Evolutionary conservation across 1,140 invertebrate genomes (phyloP).

Genomic region (Antheraea pernyi): DNA sequence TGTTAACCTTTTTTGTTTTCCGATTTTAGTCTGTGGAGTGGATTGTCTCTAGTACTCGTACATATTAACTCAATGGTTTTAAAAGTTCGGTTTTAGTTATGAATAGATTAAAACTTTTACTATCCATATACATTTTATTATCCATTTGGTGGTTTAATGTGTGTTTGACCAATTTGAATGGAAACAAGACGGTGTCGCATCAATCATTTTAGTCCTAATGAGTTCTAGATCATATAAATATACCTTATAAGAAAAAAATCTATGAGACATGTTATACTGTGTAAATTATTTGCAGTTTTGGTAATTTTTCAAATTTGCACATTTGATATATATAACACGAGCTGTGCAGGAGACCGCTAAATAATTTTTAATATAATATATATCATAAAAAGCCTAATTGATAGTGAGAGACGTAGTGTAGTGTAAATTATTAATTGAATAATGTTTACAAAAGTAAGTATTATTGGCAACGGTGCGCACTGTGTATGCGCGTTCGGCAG

Average conservation of each 20-base stretch:
- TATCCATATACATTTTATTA: not conserved
- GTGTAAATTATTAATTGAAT: slow-evolving; percentile 57
- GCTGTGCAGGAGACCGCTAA: slow-evolving; percentile 42
- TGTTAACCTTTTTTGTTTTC: not conserved
- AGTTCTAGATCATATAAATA: slow-evolving; percentile 79
- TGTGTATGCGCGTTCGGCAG: slow-evolving; percentile 25
- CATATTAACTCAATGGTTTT: not conserved
- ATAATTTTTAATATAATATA: slow-evolving; percentile 58
- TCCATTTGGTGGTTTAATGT: not conserved
- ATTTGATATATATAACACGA: slow-evolving; percentile 31
- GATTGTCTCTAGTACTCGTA: not conserved
- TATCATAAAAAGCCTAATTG: slow-evolving; percentile 62
- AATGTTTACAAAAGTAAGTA: slow-evolving; percentile 44
- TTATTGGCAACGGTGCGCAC: slow-evolving; percentile 31
- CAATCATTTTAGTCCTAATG: slow-evolving; percentile 52
- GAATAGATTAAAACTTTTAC: not conserved
- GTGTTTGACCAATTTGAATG: not conserved
- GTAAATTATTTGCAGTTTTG: slow-evolving; percentile 4
- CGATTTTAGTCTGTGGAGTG: not conserved
- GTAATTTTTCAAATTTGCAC: slow-evolving; percentile 22
- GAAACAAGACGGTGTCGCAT: slow-evolving; percentile 18
- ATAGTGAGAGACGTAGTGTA: slow-evolving; percentile 74
- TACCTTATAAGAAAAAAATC: slow-evolving; percentile 47
- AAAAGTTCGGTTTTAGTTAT: not conserved
- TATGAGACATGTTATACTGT: slow-evolving; percentile 4